These are phyloP conservation scores for Pseudopodoces humilis DNA, from an alignment of 2,113 vertebrate species.

Conservation along the genomic window DNA sequence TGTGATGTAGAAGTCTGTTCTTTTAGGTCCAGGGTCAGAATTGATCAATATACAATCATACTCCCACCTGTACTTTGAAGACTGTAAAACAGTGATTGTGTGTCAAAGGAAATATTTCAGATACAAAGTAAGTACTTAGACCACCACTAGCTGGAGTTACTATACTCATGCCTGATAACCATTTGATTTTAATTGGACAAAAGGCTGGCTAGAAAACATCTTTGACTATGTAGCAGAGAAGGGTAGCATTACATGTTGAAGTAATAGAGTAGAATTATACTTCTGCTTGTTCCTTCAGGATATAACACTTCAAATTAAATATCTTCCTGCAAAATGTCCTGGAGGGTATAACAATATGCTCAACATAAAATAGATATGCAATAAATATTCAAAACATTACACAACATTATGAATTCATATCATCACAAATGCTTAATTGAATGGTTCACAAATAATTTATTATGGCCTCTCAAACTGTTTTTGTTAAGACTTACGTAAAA, in stretches of 20 bases:
- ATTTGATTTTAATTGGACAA: neutral
- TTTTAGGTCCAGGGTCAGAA: neutral
- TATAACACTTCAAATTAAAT: conserved; percentile 31
- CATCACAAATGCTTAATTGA: conserved; percentile 4
- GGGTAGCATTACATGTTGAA: neutral
- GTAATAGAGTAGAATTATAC: neutral
- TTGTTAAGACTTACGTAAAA: neutral
- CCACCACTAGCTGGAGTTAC: neutral
- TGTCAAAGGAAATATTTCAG: neutral
- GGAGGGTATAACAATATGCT: neutral
- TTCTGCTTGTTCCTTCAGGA: conserved; percentile 22
- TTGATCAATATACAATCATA: neutral
- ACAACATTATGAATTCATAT: neutral
- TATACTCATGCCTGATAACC: neutral
- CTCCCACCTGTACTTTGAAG: neutral
- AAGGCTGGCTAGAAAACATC: neutral
- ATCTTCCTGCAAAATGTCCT: neutral
- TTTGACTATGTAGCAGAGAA: neutral
- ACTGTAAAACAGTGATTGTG: neutral
- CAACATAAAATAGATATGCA: neutral
- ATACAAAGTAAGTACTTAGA: neutral
- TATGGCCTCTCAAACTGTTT: neutral
- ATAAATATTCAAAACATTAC: conserved; percentile 24
- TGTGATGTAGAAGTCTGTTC: neutral
- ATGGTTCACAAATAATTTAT: conserved; percentile 33